Conservation (phyloP, 2,797 vertebrate species). For the Typhlichthys eigenmanni region DNA sequence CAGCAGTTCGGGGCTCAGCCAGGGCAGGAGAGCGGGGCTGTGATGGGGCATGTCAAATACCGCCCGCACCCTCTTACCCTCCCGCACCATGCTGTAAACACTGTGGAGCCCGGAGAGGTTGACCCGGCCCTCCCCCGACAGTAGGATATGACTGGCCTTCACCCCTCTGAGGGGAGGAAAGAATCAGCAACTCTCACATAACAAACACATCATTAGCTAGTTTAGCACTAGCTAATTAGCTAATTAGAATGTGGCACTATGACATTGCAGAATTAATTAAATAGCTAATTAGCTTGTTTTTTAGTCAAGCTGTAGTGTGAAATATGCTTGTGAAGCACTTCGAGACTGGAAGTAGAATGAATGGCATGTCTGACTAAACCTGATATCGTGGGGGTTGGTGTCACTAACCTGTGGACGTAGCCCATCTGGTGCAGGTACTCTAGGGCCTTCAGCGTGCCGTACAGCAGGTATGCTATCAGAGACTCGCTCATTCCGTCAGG, state of each 20-base stretch:
- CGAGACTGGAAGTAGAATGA: not conserved
- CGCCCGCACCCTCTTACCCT: conserved; percentile 85
- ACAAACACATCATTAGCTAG: no score
- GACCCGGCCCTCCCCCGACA: conserved; percentile 91
- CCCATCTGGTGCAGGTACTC: conserved; percentile 94
- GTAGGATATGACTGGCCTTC: conserved; percentile 96
- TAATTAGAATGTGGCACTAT: no score
- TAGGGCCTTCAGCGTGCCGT: conserved; percentile 88
- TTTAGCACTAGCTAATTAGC: no score
- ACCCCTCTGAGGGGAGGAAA: conserved; percentile 80
- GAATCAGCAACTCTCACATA: no score
- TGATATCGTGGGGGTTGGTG: not conserved
- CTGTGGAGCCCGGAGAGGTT: conserved; percentile 93
- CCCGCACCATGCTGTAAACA: conserved; percentile 91
- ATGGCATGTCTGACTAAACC: no score
- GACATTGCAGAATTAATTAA: no score
- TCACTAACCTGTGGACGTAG: conserved; percentile 91
- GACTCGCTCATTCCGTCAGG: conserved; percentile 97
- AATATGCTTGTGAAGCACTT: no score
- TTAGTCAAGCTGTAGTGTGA: no score
- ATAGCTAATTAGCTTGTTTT: no score
- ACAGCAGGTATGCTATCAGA: conserved; percentile 91
- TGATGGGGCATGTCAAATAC: conserved; percentile 95
- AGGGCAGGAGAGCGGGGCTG: conserved; percentile 92
- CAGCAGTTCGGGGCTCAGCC: conserved; percentile 96